These are phyloP conservation scores for Vireo griseus DNA, from an alignment of 2,797 vertebrate species.

Conservation along the genomic window DNA sequence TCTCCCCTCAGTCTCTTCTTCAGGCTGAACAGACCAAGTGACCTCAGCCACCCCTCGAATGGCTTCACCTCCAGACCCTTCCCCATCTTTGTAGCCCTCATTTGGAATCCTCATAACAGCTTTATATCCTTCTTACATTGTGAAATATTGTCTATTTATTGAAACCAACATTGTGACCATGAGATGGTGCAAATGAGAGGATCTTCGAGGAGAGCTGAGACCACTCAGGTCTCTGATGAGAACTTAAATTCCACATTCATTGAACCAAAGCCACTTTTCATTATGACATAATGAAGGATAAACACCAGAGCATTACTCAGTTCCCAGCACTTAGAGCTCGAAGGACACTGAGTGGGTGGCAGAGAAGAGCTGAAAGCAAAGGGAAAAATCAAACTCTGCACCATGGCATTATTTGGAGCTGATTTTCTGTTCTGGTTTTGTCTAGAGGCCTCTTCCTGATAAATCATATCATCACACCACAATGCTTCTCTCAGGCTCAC, in stretches of 20 bases:
- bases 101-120: background rate
- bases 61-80: background rate
- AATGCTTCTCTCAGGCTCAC: too few species aligned
- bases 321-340: background rate
- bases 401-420: background rate
- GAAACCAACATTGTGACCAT: fast-evolving
- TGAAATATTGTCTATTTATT: background rate
- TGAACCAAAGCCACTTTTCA: background rate
- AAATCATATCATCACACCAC: background rate
- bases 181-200: background rate
- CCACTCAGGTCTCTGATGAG: background rate
- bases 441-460: background rate
- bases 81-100: background rate
- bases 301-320: conserved; percentile 39
- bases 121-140: background rate
- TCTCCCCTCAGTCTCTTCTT: background rate
- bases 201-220: background rate
- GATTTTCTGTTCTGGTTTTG: background rate
- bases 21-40: background rate
- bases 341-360: conserved; percentile 42
- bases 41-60: background rate
- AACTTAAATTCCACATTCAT: background rate
- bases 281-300: background rate
- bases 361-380: conserved; percentile 4
- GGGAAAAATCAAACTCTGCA: background rate